Base-by-base conservation (phyloP, 2,113 vertebrate species). In the Garra rufa region DNA sequence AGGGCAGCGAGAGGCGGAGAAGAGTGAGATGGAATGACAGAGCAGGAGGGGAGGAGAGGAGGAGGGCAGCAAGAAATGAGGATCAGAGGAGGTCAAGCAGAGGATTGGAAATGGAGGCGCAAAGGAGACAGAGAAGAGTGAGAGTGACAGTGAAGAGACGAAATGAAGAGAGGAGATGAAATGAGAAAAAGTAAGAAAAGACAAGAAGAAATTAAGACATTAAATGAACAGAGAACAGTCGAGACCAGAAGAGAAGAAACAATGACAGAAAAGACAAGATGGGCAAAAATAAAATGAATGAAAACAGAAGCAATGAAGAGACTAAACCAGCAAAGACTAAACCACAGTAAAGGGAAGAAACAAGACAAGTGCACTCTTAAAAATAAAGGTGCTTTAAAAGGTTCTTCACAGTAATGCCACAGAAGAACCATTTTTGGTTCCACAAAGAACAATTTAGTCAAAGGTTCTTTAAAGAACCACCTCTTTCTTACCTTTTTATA, bases 21-120 rank as follows among this genome's bases (percentile, higher is more conserved):
- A 83, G 59, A 82, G 82, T 76, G 85, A 79, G 76, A 76, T 11
- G n/a, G 57, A 81, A 70, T 30, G 78, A 75, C 67, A 88, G 80
- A 78, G 83, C 44, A 21, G 38, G 79, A 77, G 44, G 48, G 74
- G 34, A 41, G 34, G 50, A 84, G 10, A 74, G 77, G 57, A 80
- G 46, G 65, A 55, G 65, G 52, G 65, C 41, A 19, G 38, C 46
- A n/a, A 44, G 81, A 83, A 87, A 88, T 87, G 78, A 88, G 83
- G 81, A 87, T 85, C 83, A 88, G 83, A 76, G 74, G 70, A 87
- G 85, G 87, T 89, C 87, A 89, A 87, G 88, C 88, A 89, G 81
- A 89, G 87, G 76, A 89, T 85, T 88, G 81, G 81, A 86, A 83
- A 85, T 41, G 61, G 85, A 86, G 76, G 79, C 8, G 17, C 15